Conservation (phyloP, 2,888 invertebrate genomes). For the Dyspetes luteomarginatus region DNA sequence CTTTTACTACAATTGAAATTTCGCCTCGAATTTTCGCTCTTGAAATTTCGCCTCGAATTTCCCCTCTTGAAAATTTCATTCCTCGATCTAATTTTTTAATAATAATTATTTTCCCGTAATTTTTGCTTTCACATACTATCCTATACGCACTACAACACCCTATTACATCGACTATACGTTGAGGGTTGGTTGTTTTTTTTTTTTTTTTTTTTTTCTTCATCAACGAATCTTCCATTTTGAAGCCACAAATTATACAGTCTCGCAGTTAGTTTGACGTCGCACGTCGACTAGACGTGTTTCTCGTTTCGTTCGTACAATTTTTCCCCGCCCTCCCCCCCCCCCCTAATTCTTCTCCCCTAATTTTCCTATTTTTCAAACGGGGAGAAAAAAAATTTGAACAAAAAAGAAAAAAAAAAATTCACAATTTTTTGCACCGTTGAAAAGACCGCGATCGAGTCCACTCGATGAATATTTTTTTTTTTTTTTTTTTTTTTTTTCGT, state of each 20-base stretch:
- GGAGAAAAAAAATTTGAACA: background rate
- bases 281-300: conserved; percentile 67
- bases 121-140: conserved; percentile 3
- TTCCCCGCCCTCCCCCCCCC: background rate
- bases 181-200: too few species aligned
- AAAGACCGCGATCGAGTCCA: conserved; percentile 56
- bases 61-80: background rate
- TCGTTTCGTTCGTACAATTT: background rate
- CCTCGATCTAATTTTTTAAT: conserved; percentile 17
- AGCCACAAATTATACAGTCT: conserved; percentile 34
- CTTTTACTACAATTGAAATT: background rate
- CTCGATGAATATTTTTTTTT: background rate
- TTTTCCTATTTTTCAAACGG: background rate
- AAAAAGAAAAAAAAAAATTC: background rate
- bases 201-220: conserved; percentile 7
- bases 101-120: background rate
- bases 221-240: conserved; percentile 50
- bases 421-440: conserved; percentile 16
- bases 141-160: conserved; percentile 35
- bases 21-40: background rate
- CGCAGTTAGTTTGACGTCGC: conserved; percentile 42
- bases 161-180: conserved; percentile 57
- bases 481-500: background rate
- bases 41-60: background rate
- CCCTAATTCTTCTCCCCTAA: background rate